Evolutionary conservation across 2,113 vertebrate genomes (phyloP).

Genomic region (Pica pica): DNA sequence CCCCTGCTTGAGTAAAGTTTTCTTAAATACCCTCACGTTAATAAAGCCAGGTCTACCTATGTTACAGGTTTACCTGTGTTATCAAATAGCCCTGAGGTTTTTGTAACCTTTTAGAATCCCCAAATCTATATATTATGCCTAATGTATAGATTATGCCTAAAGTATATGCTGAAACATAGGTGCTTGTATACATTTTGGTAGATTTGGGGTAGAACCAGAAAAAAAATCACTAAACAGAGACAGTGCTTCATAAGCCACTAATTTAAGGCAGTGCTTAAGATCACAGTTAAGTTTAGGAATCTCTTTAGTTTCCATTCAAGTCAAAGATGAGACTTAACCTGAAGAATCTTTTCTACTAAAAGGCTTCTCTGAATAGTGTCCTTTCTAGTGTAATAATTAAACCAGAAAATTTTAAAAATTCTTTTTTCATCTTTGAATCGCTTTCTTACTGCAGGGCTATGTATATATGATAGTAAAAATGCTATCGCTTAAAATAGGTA

Average conservation of each 20-base stretch:
- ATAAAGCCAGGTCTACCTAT: neutral
- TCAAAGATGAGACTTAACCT: neutral
- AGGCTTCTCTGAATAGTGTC: neutral
- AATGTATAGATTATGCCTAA: neutral
- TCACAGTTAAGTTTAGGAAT: neutral
- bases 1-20: neutral
- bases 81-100: neutral
- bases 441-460: neutral
- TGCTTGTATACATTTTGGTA: neutral
- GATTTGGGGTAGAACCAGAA: neutral
- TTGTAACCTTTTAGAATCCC: neutral
- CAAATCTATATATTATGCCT: neutral
- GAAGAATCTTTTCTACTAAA: neutral
- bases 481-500: neutral
- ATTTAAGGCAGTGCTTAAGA: neutral
- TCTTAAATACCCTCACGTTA: neutral
- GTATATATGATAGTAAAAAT: neutral
- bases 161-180: neutral
- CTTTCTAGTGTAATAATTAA: neutral
- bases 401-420: fast-evolving
- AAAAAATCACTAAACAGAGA: neutral
- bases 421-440: neutral
- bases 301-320: neutral
- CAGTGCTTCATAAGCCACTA: neutral
- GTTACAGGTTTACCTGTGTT: neutral